phyloP scores from a whole-genome alignment of 1,140 invertebrate genomes.

The Vanessa atalanta region DNA sequence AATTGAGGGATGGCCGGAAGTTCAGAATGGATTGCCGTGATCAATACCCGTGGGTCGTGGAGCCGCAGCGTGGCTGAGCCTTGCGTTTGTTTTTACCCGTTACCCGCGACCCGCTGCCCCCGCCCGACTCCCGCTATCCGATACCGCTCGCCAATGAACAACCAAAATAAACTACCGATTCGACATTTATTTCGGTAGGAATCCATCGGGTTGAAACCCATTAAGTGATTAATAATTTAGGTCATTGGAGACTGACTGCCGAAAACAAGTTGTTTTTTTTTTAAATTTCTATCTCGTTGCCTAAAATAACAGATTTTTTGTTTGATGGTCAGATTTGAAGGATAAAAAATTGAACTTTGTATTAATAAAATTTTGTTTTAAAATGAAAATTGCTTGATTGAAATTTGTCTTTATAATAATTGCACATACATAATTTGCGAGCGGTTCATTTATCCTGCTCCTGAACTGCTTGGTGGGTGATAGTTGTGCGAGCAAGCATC shows the following conservation, averaged over 20 bases:
- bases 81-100: constrained; percentile 29
- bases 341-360: too few relatives aligned
- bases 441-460: neutral
- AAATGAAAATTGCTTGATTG: too few relatives aligned
- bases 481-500: constrained; percentile 13
- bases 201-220: constrained; percentile 34
- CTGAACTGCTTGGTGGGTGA: neutral
- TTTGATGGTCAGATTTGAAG: too few relatives aligned
- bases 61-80: constrained; percentile 21
- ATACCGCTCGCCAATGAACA: constrained; percentile 7
- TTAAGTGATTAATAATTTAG: constrained; percentile 44
- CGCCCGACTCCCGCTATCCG: neutral
- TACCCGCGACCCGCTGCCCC: constrained; percentile 13
- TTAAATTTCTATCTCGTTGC: too few relatives aligned
- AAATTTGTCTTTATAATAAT: too few relatives aligned
- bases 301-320: too few relatives aligned
- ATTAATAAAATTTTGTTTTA: too few relatives aligned
- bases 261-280: constrained; percentile 15
- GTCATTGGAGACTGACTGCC: constrained; percentile 24
- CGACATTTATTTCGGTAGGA: constrained; percentile 33
- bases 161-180: constrained; percentile 29
- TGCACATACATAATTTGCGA: neutral
- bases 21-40: constrained; percentile 37
- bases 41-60: constrained; percentile 34
- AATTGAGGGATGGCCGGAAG: constrained; percentile 45